Percentiles rank a stretch among this genome's conserved stretches.
phyloP scores from a whole-genome alignment of 2,113 vertebrate genomes.

The Heterotis niloticus region DNA sequence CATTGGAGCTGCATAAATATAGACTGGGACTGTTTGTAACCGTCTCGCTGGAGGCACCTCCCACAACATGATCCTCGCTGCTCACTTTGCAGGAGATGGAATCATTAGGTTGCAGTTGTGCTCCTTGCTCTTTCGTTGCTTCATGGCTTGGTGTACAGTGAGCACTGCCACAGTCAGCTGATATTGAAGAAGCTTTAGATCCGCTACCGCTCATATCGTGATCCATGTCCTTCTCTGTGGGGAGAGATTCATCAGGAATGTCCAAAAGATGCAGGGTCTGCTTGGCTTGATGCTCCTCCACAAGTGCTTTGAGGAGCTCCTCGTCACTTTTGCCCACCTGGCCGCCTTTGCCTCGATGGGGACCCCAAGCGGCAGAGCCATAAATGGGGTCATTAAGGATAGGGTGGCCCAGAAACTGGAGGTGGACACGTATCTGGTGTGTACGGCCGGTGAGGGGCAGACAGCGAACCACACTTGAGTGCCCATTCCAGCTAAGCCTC shows the following conservation, averaged over 20 bases:
- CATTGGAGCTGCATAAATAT: not conserved
- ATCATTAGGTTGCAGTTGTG: not conserved
- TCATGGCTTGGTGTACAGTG: not conserved
- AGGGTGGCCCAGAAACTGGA: slow-evolving; percentile 90
- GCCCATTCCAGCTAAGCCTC: slow-evolving; percentile 82
- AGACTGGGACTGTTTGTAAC: not conserved
- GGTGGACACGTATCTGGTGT: slow-evolving; percentile 94
- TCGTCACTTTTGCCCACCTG: slow-evolving; percentile 73
- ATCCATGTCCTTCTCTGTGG: not conserved
- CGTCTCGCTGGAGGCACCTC: not conserved
- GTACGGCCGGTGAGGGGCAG: slow-evolving; percentile 85
- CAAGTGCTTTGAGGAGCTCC: slow-evolving; percentile 77
- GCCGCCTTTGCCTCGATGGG: slow-evolving; percentile 75
- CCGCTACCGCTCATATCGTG: rapidly evolving
- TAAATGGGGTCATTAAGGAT: slow-evolving; percentile 96
- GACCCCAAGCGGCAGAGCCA: slow-evolving; percentile 86
- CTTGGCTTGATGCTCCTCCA: slow-evolving; percentile 78
- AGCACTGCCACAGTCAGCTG: not conserved
- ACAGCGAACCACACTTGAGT: slow-evolving; percentile 81
- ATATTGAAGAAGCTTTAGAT: not conserved
- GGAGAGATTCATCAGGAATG: slow-evolving; percentile 39
- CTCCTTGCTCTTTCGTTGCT: not conserved
- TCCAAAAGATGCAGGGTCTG: slow-evolving; percentile 77
- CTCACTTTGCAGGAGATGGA: not conserved
- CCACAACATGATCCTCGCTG: not conserved